Conservation (phyloP, 2,113 vertebrate genomes). For the Scytalopus superciliaris region DNA sequence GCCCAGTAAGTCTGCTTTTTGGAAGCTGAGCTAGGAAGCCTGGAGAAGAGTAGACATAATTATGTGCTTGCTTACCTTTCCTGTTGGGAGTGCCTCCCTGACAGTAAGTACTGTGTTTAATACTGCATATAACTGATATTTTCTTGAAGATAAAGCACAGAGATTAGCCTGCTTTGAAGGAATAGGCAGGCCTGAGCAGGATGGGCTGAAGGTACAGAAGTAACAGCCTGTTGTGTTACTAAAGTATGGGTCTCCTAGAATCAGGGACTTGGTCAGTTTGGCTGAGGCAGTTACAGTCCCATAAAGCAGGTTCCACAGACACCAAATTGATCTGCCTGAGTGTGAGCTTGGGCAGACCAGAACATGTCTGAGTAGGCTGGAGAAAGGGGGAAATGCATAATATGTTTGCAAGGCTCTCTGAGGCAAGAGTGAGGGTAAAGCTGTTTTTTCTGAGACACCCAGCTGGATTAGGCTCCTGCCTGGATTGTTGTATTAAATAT, state of each 20-base stretch:
- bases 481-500: background rate
- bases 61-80: background rate
- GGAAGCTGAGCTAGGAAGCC: background rate
- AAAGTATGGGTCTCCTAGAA: background rate
- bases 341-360: background rate
- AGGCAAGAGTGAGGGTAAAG: background rate
- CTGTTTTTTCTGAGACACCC: background rate
- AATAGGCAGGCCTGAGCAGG: background rate
- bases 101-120: background rate
- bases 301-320: background rate
- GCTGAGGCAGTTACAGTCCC: background rate
- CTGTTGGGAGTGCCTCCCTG: constrained; percentile 15
- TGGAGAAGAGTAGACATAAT: background rate
- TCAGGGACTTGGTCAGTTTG: background rate
- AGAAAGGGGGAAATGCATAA: background rate
- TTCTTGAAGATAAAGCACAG: background rate
- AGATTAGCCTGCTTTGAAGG: background rate
- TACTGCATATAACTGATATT: background rate
- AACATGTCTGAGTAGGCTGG: background rate
- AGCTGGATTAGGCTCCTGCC: background rate
- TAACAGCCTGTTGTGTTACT: background rate
- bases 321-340: background rate
- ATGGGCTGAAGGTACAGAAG: background rate
- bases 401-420: background rate
- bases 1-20: background rate